Percentiles rank a stretch among this genome's conserved stretches.
phyloP scores from a whole-genome alignment of 2,113 vertebrate species.

The Protobothrops flavoviridis region DNA sequence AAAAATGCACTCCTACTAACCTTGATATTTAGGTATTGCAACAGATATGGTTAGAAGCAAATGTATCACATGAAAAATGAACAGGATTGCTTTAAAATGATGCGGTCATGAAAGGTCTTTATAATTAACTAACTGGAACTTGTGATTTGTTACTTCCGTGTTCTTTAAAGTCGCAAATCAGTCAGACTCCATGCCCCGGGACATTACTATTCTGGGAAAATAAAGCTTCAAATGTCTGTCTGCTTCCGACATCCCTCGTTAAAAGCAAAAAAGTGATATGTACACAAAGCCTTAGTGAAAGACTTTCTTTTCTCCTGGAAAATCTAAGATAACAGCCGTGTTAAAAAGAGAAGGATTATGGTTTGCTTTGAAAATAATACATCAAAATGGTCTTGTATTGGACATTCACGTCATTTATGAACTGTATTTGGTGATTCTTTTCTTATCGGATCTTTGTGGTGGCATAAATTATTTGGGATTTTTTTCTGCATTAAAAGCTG shows the following conservation, averaged over 20 bases:
- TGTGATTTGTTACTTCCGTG: background rate
- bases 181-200: background rate
- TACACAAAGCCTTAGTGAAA: background rate
- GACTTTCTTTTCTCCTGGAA: background rate
- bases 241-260: background rate
- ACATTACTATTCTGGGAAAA: background rate
- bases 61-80: conserved; percentile 16
- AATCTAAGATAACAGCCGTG: background rate
- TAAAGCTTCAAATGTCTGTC: background rate
- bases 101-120: background rate
- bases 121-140: background rate
- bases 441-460: background rate
- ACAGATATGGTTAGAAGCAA: conserved; percentile 22
- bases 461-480: background rate
- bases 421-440: background rate
- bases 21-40: conserved; percentile 9
- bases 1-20: conserved; percentile 32
- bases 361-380: conserved; percentile 8
- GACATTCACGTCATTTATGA: background rate
- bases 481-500: background rate
- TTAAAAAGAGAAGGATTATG: background rate
- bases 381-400: background rate
- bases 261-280: background rate
- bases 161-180: background rate
- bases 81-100: conserved; percentile 19